Conservation (phyloP, 2,113 vertebrate genomes). For the Lagopus leucura region DNA sequence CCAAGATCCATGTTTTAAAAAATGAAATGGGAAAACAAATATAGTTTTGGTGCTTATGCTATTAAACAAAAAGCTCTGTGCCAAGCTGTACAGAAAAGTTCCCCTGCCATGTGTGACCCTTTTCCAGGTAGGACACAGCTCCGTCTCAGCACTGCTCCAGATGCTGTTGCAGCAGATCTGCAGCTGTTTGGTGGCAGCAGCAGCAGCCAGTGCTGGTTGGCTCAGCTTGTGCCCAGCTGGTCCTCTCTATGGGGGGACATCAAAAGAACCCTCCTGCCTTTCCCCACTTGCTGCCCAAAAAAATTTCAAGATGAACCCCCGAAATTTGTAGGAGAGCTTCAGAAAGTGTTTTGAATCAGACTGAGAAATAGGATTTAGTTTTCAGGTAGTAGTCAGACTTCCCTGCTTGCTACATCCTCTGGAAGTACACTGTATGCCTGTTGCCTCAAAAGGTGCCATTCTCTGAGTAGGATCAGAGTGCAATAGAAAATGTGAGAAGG, state of each 20-base stretch:
- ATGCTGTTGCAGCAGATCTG: neutral
- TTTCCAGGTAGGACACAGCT: neutral
- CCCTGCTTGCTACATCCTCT: neutral
- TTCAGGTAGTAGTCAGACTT: neutral
- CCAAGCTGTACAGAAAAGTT: neutral
- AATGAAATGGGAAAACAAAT: neutral
- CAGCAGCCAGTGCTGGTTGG: neutral
- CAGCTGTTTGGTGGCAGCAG: neutral
- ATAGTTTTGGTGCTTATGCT: neutral
- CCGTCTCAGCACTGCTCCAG: neutral
- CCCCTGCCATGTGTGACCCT: rapidly evolving
- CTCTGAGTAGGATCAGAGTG: neutral
- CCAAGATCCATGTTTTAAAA: neutral
- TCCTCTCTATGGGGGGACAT: neutral
- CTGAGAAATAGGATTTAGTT: neutral
- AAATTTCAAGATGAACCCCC: neutral
- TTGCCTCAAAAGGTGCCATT: neutral
- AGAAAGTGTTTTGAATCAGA: neutral
- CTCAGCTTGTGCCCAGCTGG: neutral
- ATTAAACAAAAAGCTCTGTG: neutral
- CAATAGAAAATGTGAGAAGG: neutral
- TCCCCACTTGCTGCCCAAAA: neutral
- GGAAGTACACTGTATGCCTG: neutral
- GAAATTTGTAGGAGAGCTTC: neutral
- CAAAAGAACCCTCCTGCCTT: neutral